Evolutionary conservation across 2,113 vertebrate genomes (phyloP).

Genomic region (Micromys minutus): DNA sequence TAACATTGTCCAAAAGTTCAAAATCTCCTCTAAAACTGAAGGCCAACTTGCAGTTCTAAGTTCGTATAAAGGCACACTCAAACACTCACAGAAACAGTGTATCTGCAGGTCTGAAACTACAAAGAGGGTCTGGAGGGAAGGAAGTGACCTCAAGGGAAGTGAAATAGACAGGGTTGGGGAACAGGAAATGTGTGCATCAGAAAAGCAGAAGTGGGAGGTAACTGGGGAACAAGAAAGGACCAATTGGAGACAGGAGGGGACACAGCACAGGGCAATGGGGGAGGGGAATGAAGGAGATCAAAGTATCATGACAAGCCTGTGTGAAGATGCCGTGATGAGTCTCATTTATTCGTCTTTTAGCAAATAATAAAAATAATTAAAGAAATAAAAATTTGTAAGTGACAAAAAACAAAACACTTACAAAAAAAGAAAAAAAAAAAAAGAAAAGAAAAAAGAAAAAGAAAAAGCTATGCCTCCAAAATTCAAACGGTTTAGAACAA

Average conservation of each 20-base stretch:
- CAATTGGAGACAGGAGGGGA: background rate
- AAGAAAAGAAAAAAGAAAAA: too few relatives aligned
- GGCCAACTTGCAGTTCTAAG: background rate
- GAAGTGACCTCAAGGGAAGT: background rate
- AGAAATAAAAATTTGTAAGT: background rate
- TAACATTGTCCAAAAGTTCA: background rate
- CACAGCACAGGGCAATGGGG: too few relatives aligned
- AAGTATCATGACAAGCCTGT: background rate
- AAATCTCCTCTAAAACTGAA: background rate
- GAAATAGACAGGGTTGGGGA: background rate
- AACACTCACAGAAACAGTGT: too few relatives aligned
- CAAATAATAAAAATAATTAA: background rate
- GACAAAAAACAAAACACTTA: background rate
- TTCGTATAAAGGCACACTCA: too few relatives aligned
- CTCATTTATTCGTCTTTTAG: background rate
- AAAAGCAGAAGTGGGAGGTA: background rate
- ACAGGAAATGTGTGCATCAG: rapidly evolving
- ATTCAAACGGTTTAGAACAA: background rate
- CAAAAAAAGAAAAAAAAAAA: too few relatives aligned
- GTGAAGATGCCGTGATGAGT: background rate
- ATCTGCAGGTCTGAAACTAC: background rate
- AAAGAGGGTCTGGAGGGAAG: background rate
- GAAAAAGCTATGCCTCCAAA: too few relatives aligned
- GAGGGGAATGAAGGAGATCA: too few relatives aligned
- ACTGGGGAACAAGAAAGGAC: background rate